Base-by-base conservation (phyloP, 2,888 invertebrate genomes). In the Drosophila infuscata region DNA sequence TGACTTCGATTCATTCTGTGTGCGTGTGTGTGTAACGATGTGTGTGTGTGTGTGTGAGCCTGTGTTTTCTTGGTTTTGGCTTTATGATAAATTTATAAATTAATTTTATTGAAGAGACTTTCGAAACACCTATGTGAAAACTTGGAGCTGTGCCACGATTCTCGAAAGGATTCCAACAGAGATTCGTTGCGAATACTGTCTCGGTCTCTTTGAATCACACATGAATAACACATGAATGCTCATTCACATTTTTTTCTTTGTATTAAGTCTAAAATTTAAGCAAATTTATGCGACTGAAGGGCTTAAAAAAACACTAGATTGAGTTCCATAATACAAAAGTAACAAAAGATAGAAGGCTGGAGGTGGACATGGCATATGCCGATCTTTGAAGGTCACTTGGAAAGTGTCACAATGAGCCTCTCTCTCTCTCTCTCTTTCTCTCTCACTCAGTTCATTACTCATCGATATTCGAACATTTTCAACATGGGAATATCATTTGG, bases 41-140 rank as follows among this genome's bases (percentile, higher is more conserved):
- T 61, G 36, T 35, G 20, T 25, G 36, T 35, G 20, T 25, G 20
- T 25, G 20, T 36, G 38, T 46, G 30, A 41, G 46, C 48, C 51
- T 59, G 64, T 61, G 60, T 64, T 58, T 68, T 75, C 76, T 61
- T 52, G 48, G 54, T 70, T 56, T 67, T 49, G 66, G 35, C 61
- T 82, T 82, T 79, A 70, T 82, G 76, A 82, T 84, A 76, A 82
- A 82, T 84, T 82, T 84, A 82, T 79, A 82, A 84, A 74, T 82
- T 79, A 74, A 84, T 74, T 79, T 79, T 60, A 70, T 58, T 64
- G 46, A 20, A 58, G 52, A 70, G 70, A 67, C 73, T 70, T 70
- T 53, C 62, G 17, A 65, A 72, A 57, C 67, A 72, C 69, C 67
- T 73, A 43, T 43, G 38, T 41, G 30, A 25, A 35, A 36, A 20